Evolutionary conservation across 2,797 vertebrate genomes (phyloP), one percentile per base, ranked within the genome.

Genomic region (Brachyrhaphis roseni): DNA sequence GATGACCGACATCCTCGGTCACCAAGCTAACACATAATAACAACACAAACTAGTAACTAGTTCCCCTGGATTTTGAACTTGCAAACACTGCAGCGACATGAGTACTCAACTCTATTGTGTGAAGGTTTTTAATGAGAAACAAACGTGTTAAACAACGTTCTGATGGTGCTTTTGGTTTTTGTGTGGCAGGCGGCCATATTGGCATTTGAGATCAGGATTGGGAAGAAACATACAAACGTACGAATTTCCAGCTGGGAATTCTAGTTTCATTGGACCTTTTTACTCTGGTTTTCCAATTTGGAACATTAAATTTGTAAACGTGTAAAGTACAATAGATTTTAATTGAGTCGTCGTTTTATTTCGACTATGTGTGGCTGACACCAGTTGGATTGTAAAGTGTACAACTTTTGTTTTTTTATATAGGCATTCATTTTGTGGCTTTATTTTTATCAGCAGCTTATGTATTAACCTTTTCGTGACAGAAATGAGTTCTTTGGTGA

Each of bases 381-480:
- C n/a, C 16, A n/a, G 1, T 20, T 78, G 5, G 28, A 28, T 68
- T 64, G 4, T 20, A 31, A 11, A 51, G 70, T 51, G 2, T 79
- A 34, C 31, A 73, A n/a, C n/a, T 43, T 81, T 36, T 76, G 2
- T 66, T 31, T 64, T 4, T 57, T 11, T 11, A 8, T 74, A 5
- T 23, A 11, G 28, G 12, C 43, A 26, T 57, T 78, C 5, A 43
- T 36, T 16, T 49, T 0, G 57, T 13, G 18, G 46, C 2, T 72
- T 36, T 43, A 31, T 73, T 51, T 51, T 41, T 74, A 82, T 85
- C 72, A 80, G 81, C n/a, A 43, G 79, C 72, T 86, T 75, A 78
- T 64, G 55, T n/a, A 76, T 83, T 81, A 82, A 84, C 57, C 31
- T 39, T 77, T 75, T 74, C n/a, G 31, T 76, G 76, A 20, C 62